Base-by-base conservation (phyloP, 2,888 invertebrate genomes). In the Scaptomyza tumidula region DNA sequence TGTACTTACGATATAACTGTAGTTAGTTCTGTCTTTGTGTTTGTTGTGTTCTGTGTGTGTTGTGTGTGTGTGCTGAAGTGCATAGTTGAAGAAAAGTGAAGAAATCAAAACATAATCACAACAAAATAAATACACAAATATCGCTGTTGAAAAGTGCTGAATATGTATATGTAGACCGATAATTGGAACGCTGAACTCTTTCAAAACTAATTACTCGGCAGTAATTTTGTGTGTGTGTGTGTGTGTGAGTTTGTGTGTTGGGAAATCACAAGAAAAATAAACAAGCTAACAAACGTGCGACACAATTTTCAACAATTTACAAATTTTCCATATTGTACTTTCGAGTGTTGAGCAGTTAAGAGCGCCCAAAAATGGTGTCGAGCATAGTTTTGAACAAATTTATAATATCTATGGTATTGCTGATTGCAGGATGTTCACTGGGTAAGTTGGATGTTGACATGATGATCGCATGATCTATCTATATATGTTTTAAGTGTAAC, bases 181-280 rank as follows among this genome's bases (percentile, higher is more conserved):
- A 84, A 82, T 57, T 82, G 86, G 74, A 41, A 76, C 83, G 70
- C 64, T 76, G 78, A 77, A 67, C 70, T 61, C 64, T 39, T 39
- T 33, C 24, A 50, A 76, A 76, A 76, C 71, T 73, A 82, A 84
- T 84, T 87, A 84, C 88, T 82, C 86, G 86, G 54, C 83, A 85
- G 63, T 69, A 86, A 86, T 78, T 72, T 73, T 69, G 69, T 50
- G 19, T 19, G 16, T 5, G 14, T 33, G 2, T 31, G 2, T 33
- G 14, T 49, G 1, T 4, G 27, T 67, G 66, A 6, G 10, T 35
- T 0, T n/a, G n/a, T n/a, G n/a, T n/a, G n/a, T n/a, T n/a, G n/a
- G 43, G 53, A 72, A 75, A 69, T 59, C 69, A 71, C 65, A 74
- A 75, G 65, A 85, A 81, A 62, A 85, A 76, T 57, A 81, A 84